A percentile compares a stretch with the other conserved stretches of the same genome.
These are phyloP conservation scores for Lumbricus terrestris DNA, from an alignment of 2,888 invertebrate species.

Conservation along the genomic window DNA sequence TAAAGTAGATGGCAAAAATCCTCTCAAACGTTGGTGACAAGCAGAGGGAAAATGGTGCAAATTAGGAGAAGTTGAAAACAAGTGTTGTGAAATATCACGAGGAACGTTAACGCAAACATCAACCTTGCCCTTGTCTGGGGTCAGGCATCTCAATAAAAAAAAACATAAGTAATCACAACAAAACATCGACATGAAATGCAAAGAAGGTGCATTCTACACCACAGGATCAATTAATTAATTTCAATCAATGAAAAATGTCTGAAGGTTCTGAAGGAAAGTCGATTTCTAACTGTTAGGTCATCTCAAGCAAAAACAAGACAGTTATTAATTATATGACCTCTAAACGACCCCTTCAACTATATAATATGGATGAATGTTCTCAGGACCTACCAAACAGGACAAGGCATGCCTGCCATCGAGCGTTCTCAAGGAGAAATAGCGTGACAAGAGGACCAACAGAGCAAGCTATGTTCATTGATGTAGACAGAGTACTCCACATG, in stretches of 20 bases:
- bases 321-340: background rate
- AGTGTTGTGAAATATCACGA: background rate
- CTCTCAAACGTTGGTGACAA: background rate
- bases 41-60: background rate
- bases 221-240: background rate
- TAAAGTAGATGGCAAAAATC: background rate
- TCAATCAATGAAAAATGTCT: background rate
- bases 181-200: background rate
- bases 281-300: background rate
- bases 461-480: slow-evolving; percentile 61
- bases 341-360: background rate
- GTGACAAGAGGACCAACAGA: slow-evolving; percentile 58
- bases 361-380: slow-evolving; percentile 22
- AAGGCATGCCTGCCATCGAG: slow-evolving; percentile 57
- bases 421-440: slow-evolving; percentile 51
- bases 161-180: background rate
- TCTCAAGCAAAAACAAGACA: background rate
- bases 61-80: background rate
- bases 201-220: background rate
- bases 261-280: background rate
- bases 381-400: slow-evolving; percentile 40
- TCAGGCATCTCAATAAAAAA: background rate
- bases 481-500: slow-evolving; percentile 60
- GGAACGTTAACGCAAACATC: background rate
- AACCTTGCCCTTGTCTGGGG: background rate